Conservation (phyloP, 2,113 vertebrate genomes). For the Callocephalon fimbriatum region DNA sequence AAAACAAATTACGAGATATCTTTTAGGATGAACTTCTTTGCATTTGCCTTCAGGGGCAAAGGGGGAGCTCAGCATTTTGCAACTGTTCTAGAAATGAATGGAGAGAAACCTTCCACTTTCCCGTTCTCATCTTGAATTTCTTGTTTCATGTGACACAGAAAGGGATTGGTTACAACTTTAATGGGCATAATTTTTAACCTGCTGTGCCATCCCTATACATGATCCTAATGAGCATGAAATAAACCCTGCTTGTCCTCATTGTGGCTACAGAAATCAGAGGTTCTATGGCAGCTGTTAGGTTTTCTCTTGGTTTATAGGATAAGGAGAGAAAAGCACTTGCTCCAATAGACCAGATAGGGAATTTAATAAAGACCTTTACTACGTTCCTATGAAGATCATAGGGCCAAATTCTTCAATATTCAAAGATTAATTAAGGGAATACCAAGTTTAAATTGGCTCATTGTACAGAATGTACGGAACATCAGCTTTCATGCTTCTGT, state of each 20-base stretch:
- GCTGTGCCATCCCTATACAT: neutral
- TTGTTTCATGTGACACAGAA: neutral
- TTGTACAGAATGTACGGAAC: neutral
- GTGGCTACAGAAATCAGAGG: neutral
- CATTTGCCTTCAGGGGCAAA: neutral
- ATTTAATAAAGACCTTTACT: neutral
- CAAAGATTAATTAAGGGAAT: neutral
- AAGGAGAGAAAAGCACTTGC: neutral
- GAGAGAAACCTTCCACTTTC: neutral
- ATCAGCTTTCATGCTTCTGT: neutral
- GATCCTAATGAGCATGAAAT: neutral
- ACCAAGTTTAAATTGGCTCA: neutral
- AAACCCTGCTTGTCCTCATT: neutral
- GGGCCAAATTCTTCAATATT: neutral
- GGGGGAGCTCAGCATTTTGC: neutral
- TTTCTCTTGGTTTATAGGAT: neutral
- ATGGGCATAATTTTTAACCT: slow-evolving; percentile 4
- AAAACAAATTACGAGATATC: slow-evolving; percentile 47
- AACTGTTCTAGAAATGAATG: neutral
- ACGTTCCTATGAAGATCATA: neutral
- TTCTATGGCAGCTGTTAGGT: neutral
- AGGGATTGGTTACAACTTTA: neutral
- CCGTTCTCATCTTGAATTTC: neutral
- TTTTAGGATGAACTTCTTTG: slow-evolving; percentile 28
- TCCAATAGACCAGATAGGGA: neutral